Base-by-base conservation (phyloP, 1,140 invertebrate genomes). In the Micrasema minimum region DNA sequence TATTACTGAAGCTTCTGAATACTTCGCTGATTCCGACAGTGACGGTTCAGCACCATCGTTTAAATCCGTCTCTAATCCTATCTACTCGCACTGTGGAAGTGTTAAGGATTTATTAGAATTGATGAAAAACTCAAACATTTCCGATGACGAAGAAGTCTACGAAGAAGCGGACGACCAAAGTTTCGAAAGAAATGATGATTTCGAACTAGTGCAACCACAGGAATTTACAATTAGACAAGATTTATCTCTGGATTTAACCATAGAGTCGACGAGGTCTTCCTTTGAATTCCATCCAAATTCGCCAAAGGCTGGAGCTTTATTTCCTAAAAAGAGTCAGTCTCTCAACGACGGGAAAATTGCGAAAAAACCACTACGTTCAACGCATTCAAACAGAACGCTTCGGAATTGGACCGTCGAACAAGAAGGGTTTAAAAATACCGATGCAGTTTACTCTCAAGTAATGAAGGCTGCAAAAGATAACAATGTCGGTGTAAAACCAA, bases 341-440 rank as follows among this genome's bases (percentile, higher is more conserved):
- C 53, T 16, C 11, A 69, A 55, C 37, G 61, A 69, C 12, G 38
- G 37, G n/a, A 66, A 69, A 22, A 48, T 22, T n/a, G 12, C 26
- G 6, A 65, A 66, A 51, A 55, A 45, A 2, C 12, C 45, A 48
- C 20, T 74, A 14, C 31, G 64, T 9, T 41, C 53, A n/a, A 57
- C 69, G 1, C 57, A 75, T 59, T 75, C 73, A 6, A 71, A 68
- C n/a, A 71, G 66, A 66, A 72, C 69, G 1, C 50, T 69, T 6
- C 53, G 41, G 57, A 75, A 69, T 61, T 75, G 73, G 73, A 65
- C 41, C n/a, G 35, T 38, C 2, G 61, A 69, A 11, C 46, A 66
- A 16, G 48, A 46, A 4, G 43, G 50, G 10, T 71, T 66, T 16
- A 75, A 75, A 72, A 75, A 66, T 59, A 20, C 41, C 7, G 16